Evolutionary conservation across 2,797 vertebrate genomes (phyloP), one percentile per base, ranked within the genome.

Genomic region (Hemitrygon akajei): DNA sequence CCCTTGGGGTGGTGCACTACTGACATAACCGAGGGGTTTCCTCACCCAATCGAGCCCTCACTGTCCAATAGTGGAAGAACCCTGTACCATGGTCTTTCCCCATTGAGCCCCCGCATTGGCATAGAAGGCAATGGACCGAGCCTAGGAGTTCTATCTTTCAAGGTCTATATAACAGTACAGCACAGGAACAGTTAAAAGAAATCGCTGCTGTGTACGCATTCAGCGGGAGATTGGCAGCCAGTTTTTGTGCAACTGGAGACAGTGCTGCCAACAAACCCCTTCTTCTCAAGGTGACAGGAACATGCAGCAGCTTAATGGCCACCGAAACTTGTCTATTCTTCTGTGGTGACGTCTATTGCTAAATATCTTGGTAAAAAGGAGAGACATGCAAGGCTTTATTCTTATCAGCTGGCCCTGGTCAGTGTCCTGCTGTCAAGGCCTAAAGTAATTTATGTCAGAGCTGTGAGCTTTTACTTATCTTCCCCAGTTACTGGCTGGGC

Each of bases 361-460:
- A 96, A 96, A 96, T 95, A 96, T 95, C 95, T 95, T 95, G 96
- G 96, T 95, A 95, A 95, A 93, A 95, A 95, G 94, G 95, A 94
- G 95, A 96, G 95, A 96, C 96, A 96, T 96, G 96, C 96, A 96
- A 96, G 95, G 95, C 95, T 96, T 96, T 96, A 95, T 95, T 95
- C 96, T 98, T 98, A 98, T 98, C 98, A 96, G 97, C 95, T 94
- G 95, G 97, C 96, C 97, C 98, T 98, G 98, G 96, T 98, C 97
- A 98, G 96, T 97, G 97, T 98, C 97, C 97, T 96, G 95, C 97
- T 97, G 97, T 98, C 98, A 98, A 97, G 97, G 97, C 97, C 97
- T 96, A 94, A 95, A 97, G 97, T 98, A 97, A 98, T 98, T 98
- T 97, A 98, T 98, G 97, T 97, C 97, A 96, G 95, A 86, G 97